phyloP scores from a whole-genome alignment of 2,888 invertebrate species.

The Azorinus chamasolen region DNA sequence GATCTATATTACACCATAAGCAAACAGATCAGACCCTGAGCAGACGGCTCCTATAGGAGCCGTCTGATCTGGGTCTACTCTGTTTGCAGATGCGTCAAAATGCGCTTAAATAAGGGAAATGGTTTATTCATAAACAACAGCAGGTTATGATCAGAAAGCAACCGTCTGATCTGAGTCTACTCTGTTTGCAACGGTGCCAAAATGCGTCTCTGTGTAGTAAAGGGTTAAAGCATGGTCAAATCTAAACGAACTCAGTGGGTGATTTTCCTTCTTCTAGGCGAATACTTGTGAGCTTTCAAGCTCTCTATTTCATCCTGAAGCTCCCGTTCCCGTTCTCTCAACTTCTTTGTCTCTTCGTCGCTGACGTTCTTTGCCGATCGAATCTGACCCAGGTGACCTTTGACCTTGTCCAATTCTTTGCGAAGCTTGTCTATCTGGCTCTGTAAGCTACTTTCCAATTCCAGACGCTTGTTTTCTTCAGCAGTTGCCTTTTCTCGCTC shows the following conservation, averaged over 20 bases:
- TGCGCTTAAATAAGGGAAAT: too few species aligned
- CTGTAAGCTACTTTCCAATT: slow-evolving; percentile 63
- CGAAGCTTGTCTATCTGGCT: slow-evolving; percentile 63
- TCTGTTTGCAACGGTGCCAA: too few species aligned
- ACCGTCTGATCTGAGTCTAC: too few species aligned
- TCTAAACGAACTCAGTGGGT: background rate
- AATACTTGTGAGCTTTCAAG: slow-evolving; percentile 50
- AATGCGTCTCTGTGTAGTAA: too few species aligned
- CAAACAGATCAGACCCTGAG: too few species aligned
- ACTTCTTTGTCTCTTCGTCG: slow-evolving; percentile 69
- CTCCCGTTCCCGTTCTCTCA: slow-evolving; percentile 67
- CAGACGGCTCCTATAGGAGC: too few species aligned
- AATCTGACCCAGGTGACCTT: slow-evolving; percentile 70
- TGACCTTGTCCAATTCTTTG: slow-evolving; percentile 67
- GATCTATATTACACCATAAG: too few species aligned
- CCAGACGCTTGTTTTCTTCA: slow-evolving; percentile 65
- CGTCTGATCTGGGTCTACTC: too few species aligned
- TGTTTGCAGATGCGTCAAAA: too few species aligned
- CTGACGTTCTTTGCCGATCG: slow-evolving; percentile 71
- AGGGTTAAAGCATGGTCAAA: too few species aligned
- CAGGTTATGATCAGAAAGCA: too few species aligned
- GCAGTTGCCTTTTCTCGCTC: slow-evolving; percentile 61
- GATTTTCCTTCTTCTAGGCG: slow-evolving; percentile 31
- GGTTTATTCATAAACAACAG: too few species aligned
- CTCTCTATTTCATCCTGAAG: slow-evolving; percentile 67